phyloP scores from a whole-genome alignment of 2,888 invertebrate species.

The Patella depressa region DNA sequence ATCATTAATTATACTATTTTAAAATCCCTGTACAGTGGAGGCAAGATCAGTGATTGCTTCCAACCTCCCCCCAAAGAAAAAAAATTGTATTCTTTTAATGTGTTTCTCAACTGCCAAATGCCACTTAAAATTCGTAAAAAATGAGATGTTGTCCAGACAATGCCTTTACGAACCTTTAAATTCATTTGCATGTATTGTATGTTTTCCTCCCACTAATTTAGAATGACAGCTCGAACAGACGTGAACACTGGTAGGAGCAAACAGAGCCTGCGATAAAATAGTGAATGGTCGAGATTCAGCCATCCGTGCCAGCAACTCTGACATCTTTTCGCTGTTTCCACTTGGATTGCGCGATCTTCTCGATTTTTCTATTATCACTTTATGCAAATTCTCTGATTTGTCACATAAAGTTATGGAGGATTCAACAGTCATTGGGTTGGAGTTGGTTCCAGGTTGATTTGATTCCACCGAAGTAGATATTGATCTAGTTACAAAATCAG shows the following conservation, averaged over 20 bases:
- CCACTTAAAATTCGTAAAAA: not conserved
- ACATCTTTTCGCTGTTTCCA: not conserved
- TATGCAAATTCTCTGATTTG: not conserved
- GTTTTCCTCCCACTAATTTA: constrained; percentile 21
- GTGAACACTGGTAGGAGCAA: constrained; percentile 37
- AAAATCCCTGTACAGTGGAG: too few relatives aligned
- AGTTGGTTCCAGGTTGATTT: not conserved
- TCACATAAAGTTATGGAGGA: not conserved
- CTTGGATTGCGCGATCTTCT: not conserved
- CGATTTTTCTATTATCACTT: not conserved
- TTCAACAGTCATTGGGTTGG: not conserved
- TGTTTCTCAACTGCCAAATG: too few relatives aligned
- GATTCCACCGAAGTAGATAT: constrained; percentile 23
- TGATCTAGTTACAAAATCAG: constrained; percentile 22
- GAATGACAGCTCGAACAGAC: constrained; percentile 41
- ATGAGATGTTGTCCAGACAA: not conserved
- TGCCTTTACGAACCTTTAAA: not conserved
- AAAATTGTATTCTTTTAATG: too few relatives aligned
- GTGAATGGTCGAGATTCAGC: not conserved
- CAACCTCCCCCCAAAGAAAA: too few relatives aligned
- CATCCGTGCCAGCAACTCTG: not conserved
- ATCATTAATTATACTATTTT: too few relatives aligned
- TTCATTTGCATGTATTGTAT: not conserved
- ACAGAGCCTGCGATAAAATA: constrained; percentile 34
- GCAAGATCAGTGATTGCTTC: too few relatives aligned